Evolutionary conservation across 2,797 vertebrate genomes (phyloP), one percentile per base, ranked within the genome.

Genomic region (Acanthornis magna): DNA sequence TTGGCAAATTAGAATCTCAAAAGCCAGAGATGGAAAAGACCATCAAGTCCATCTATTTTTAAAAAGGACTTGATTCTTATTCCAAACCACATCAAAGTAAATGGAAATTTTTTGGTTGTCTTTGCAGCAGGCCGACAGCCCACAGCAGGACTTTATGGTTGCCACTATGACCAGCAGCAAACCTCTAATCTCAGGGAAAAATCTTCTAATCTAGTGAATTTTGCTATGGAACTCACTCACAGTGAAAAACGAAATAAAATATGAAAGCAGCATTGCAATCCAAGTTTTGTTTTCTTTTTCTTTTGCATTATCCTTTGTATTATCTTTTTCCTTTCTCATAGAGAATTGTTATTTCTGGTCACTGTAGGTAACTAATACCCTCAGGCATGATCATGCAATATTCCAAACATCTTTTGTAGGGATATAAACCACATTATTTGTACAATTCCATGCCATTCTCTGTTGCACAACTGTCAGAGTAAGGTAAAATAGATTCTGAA

Each of bases 301-400:
- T 42, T 68, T 63, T 53, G 84, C 72, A 62, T 94, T 75, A 81
- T 95, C 73, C 89, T 91, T 80, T 96, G 94, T 73, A 94, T 96
- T 94, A 88, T 93, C 85, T 92, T 93, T 95, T 97, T 62, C 93
- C 58, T 90, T 95, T 93, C 65, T 96, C 43, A 78, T 21, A 92
- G 60, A 91, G 42, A 85, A 38, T 72, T 96, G 88, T 95, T 97
- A 92, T 97, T 97, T 97, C 96, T 97, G 94, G 96, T 95, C 90
- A 92, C 96, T 91, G 82, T 90, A 94, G 93, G 85, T 80, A 91
- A 78, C 89, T 91, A 93, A 91, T 21, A 89, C 76, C 76, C 50
- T 95, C 89, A 96, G 90, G 71, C 65, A 91, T 95, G 89, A 66
- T 87, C 73, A 95, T 63, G 74, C 86, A 94, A 74, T 85, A 79